Conservation (phyloP, 2,797 vertebrate genomes). For the Amblyraja radiata region DNA sequence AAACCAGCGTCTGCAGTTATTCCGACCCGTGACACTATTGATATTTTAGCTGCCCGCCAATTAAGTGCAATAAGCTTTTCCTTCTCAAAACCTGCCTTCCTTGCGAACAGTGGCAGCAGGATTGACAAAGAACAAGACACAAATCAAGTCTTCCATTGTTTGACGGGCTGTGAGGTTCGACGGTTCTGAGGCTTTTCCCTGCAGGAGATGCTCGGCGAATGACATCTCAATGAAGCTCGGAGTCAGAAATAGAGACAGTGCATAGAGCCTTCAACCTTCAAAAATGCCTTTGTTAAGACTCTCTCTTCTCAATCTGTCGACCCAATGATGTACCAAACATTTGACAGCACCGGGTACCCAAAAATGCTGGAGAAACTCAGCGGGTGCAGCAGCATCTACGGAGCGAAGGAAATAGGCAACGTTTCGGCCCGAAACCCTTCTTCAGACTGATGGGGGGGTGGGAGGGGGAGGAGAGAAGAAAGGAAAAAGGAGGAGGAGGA, state of each 20-base stretch:
- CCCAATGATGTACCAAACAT: neutral
- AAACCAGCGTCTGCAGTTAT: no score
- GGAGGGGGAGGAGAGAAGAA: no score
- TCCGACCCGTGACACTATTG: neutral
- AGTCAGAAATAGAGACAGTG: neutral
- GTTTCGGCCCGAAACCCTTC: no score
- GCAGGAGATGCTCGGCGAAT: neutral
- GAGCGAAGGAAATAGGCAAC: no score
- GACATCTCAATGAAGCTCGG: neutral
- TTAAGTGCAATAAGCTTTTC: neutral
- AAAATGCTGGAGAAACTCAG: no score
- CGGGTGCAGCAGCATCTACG: no score
- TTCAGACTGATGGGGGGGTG: no score
- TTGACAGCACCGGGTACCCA: neutral
- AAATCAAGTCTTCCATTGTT: neutral
- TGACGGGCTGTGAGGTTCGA: neutral
- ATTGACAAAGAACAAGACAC: neutral
- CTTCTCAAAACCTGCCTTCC: neutral
- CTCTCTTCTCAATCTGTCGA: neutral
- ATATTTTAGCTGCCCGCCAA: slow-evolving; percentile 6
- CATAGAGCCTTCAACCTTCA: neutral
- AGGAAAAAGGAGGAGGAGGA: no score
- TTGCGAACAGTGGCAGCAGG: neutral
- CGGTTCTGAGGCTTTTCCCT: neutral
- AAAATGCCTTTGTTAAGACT: neutral